A percentile compares a stretch with the other conserved stretches of the same genome.
phyloP scores from a whole-genome alignment of 2,113 vertebrate species.

The Sakesphorus luctuosus region DNA sequence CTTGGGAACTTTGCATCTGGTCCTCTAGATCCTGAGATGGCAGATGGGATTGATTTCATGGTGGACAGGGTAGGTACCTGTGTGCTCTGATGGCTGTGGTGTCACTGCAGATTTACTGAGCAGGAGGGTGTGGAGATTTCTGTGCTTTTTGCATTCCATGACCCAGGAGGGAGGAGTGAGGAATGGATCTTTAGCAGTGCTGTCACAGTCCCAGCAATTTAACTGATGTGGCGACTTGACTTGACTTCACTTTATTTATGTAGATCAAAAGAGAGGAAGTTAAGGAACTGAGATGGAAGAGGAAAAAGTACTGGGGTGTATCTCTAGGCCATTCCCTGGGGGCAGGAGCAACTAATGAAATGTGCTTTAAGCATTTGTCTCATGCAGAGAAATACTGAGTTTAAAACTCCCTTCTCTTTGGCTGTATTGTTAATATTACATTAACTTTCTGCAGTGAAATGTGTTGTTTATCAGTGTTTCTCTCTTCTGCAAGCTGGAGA shows the following conservation, averaged over 20 bases:
- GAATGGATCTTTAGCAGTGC: not conserved
- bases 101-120: not conserved
- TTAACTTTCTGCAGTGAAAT: not conserved
- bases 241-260: not conserved
- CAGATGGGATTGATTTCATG: conserved; percentile 98
- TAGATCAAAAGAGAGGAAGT: not conserved
- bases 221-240: not conserved
- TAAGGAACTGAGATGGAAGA: not conserved
- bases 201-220: not conserved
- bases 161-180: not conserved
- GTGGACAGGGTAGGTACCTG: conserved; percentile 89
- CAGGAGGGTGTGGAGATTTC: not conserved
- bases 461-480: conserved; percentile 17
- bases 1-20: conserved; percentile 96
- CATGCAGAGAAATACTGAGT: not conserved
- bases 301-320: not conserved
- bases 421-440: not conserved
- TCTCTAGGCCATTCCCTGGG: not conserved
- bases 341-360: not conserved
- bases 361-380: not conserved
- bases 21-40: conserved; percentile 94
- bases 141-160: not conserved
- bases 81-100: not conserved
- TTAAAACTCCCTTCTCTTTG: not conserved
- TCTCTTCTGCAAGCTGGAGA: conserved; percentile 85